Evolutionary conservation across 2,888 invertebrate species (phyloP), one percentile per base, ranked within the genome.

Genomic region (Neoscelio sp.): DNA sequence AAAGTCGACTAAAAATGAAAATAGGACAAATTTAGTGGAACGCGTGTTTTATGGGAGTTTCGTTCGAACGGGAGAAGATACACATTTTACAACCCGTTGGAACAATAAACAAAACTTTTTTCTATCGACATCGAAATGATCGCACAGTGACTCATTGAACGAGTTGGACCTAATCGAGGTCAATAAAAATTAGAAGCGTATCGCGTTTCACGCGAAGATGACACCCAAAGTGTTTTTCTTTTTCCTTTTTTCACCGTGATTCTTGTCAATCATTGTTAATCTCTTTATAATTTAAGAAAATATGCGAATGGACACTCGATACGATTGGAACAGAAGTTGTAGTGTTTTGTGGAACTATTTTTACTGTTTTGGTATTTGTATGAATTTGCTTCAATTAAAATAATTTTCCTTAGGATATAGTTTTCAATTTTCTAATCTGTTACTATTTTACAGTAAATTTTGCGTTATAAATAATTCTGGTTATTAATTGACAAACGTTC

Each of bases 131-230:
- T 52, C 67, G 46, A 15, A 64, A 68, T 44, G 62, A 50, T 52
- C 35, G 48, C 52, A 85, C 83, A 84, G 83, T 82, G 70, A 81
- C 67, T 56, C 82, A 70, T 84, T 85, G 82, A 84, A 75, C 54
- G 52, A 23, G 70, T 64, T 68, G 50, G 30, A 75, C 82, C 82
- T 83, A 82, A 85, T 85, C 82, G 80, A 68, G 81, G 83, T 82
- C 83, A 84, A 85, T 84, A 84, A 85, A 86, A 83, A 82, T 85
- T 81, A 17, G 67, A 64, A 75, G 30, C 71, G 76, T 84, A 78
- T 83, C 82, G 58, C 67, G 52, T 85, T 84, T 82, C 84, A 82
- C 64, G 68, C 48, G 68, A 64, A 40, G 52, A 60, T 44, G 67
- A 54, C 67, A 62, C 17, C 30, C 44, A 50, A 62, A 65, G 58